Evolutionary conservation across 2,888 invertebrate species (phyloP).

Genomic region (Beris chalybata): DNA sequence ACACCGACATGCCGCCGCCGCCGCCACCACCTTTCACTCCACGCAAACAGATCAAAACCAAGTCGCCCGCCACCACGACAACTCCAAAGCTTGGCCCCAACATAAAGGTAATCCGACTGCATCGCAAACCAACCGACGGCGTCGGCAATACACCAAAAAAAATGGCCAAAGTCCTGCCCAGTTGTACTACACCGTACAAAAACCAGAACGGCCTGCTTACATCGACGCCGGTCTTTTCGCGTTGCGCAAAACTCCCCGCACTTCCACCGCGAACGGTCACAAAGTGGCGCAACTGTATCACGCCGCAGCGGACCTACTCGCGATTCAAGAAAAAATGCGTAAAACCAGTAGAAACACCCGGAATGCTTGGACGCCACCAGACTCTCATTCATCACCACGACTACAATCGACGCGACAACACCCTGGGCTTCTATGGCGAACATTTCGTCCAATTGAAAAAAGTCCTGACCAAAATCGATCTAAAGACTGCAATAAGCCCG

Average conservation of each 20-base stretch:
- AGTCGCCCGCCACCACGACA: not conserved
- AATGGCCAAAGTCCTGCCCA: conserved; percentile 4
- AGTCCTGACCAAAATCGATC: conserved; percentile 36
- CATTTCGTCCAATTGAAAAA: conserved; percentile 23
- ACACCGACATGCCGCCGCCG: too few relatives aligned
- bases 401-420: not conserved
- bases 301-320: conserved; percentile 26
- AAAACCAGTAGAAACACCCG: not conserved
- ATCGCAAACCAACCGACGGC: conserved; percentile 10
- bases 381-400: not conserved
- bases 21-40: too few relatives aligned
- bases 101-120: conserved; percentile 21
- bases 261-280: conserved; percentile 28
- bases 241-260: not conserved
- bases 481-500: conserved; percentile 33
- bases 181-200: not conserved
- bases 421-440: conserved; percentile 16
- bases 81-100: conserved; percentile 12
- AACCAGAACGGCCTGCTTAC: not conserved
- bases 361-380: not conserved
- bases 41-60: too few relatives aligned
- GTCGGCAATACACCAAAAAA: not conserved
- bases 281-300: conserved; percentile 33
- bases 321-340: not conserved
- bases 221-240: not conserved